Evolutionary conservation across 2,113 vertebrate species (phyloP).

Genomic region (Psephotus haematonotus): DNA sequence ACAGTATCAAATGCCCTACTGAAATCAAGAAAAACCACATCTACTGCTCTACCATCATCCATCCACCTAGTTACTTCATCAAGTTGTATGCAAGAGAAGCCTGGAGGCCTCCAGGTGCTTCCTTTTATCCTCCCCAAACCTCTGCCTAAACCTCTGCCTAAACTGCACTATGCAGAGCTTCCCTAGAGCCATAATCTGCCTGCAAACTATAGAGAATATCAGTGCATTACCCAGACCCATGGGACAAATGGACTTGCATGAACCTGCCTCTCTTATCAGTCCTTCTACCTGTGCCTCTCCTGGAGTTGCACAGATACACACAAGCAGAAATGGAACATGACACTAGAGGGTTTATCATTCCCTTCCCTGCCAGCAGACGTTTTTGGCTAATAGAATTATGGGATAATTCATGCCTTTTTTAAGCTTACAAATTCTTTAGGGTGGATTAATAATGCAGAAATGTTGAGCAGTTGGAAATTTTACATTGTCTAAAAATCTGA

Average conservation of each 20-base stretch:
- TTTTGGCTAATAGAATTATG: background rate
- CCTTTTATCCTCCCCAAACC: background rate
- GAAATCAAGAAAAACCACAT: too few relatives aligned
- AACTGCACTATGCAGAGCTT: background rate
- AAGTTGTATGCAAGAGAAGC: background rate
- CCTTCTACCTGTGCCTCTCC: background rate
- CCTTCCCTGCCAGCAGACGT: background rate
- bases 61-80: background rate
- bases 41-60: too few relatives aligned
- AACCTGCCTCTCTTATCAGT: background rate
- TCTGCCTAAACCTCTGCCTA: background rate
- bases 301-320: background rate
- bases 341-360: background rate
- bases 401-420: background rate
- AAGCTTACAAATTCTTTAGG: background rate
- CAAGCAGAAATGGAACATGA: fast-evolving
- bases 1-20: too few relatives aligned
- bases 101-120: background rate
- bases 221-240: background rate
- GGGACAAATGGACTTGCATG: background rate
- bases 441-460: background rate
- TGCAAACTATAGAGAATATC: background rate
- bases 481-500: background rate
- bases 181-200: background rate
- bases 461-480: background rate